Evolutionary conservation across 2,797 vertebrate species (phyloP).

Genomic region (Darevskia nairensis): DNA sequence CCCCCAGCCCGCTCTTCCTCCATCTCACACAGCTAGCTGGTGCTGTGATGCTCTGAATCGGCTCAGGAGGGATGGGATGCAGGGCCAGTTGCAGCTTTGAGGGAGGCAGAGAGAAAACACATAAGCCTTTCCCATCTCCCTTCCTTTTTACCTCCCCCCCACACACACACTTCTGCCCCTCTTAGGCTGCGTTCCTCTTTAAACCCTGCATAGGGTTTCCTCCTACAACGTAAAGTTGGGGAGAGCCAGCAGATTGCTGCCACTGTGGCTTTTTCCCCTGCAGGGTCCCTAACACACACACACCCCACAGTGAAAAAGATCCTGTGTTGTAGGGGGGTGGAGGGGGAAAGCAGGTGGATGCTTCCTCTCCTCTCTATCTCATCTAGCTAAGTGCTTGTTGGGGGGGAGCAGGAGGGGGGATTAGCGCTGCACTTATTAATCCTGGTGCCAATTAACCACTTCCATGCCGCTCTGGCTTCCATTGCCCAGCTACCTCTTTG

Average conservation of each 20-base stretch:
- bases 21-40: constrained; percentile 17
- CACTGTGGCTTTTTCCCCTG: background rate
- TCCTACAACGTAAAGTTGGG: background rate
- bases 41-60: constrained; percentile 28
- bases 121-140: background rate
- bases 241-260: background rate
- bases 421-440: constrained; percentile 31
- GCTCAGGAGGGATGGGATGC: background rate
- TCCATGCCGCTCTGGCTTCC: background rate
- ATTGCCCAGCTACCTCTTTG: background rate
- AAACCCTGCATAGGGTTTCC: too few relatives aligned
- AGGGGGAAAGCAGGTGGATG: constrained; percentile 19
- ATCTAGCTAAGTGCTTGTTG: constrained; percentile 16
- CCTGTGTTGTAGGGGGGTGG: background rate
- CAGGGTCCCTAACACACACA: background rate
- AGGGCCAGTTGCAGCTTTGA: background rate
- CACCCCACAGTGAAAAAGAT: background rate
- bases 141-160: background rate
- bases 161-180: background rate
- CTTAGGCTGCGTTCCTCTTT: background rate
- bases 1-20: background rate
- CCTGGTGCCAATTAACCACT: constrained; percentile 29
- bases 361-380: constrained; percentile 27
- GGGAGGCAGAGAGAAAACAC: too few relatives aligned
- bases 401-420: background rate